Conservation (phyloP, 2,797 vertebrate genomes). For the Microchirus variegatus region DNA sequence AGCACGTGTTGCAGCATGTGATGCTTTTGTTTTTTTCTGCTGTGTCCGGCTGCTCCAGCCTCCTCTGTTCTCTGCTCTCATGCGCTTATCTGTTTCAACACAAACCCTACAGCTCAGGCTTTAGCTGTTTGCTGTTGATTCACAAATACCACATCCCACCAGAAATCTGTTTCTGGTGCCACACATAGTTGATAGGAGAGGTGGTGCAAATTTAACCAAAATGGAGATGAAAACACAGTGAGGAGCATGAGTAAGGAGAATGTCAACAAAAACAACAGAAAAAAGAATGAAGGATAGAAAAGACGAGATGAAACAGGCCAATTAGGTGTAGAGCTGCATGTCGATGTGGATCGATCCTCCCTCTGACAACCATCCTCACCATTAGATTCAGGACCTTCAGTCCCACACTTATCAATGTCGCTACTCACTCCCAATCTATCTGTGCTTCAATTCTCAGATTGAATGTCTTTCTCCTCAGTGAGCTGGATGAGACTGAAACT, state of each 20-base stretch:
- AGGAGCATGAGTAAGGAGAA: conserved; percentile 4
- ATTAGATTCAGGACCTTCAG: conserved; percentile 55
- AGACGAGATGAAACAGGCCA: conserved; percentile 18
- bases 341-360: conserved; percentile 58
- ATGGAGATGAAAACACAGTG: background rate
- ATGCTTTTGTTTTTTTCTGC: conserved; percentile 8
- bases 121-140: conserved; percentile 12
- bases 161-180: background rate
- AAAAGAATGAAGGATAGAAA: conserved; percentile 7
- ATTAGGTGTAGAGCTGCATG: conserved; percentile 36
- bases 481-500: conserved; percentile 27
- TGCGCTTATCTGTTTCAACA: conserved; percentile 20
- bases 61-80: background rate
- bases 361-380: conserved; percentile 51
- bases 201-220: background rate
- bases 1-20: conserved; percentile 21
- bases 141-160: conserved; percentile 1
- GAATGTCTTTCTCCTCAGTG: conserved; percentile 49
- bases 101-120: background rate
- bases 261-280: background rate
- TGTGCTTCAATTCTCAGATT: conserved; percentile 70
- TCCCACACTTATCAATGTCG: conserved; percentile 71
- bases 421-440: conserved; percentile 58
- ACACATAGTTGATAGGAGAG: background rate
- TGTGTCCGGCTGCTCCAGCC: conserved; percentile 8